Percentiles rank a stretch among this genome's conserved stretches.
phyloP scores from a whole-genome alignment of 2,797 vertebrate genomes.

The Tokudaia muenninki region DNA sequence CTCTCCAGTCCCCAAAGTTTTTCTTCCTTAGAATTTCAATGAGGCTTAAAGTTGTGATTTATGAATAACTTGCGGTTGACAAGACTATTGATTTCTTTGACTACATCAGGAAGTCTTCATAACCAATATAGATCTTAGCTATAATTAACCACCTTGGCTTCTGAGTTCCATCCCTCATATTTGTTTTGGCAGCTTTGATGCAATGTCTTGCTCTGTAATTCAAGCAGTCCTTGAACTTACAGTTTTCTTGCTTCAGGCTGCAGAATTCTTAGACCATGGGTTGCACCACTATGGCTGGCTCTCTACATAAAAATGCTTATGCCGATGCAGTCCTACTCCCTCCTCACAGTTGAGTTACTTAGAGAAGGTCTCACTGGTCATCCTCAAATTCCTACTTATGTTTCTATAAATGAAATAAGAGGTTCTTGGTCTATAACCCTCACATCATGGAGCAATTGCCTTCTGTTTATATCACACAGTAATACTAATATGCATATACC shows the following conservation, averaged over 20 bases:
- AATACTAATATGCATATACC: fast-evolving
- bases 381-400: not conserved
- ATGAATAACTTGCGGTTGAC: fast-evolving
- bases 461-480: not conserved
- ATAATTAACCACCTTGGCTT: not conserved
- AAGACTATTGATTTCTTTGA: fast-evolving
- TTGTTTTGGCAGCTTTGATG: not conserved
- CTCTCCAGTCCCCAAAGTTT: no score
- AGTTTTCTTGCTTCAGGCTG: not conserved
- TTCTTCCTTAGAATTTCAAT: no score
- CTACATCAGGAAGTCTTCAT: no score
- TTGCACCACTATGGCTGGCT: not conserved
- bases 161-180: not conserved
- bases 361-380: not conserved
- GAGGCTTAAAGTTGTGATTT: no score
- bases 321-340: no score
- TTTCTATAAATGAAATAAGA: not conserved
- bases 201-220: not conserved
- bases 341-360: not conserved
- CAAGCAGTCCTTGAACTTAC: not conserved
- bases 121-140: no score
- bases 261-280: not conserved
- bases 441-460: not conserved
- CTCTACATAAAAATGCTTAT: not conserved
- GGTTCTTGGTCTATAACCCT: not conserved